Percentiles rank a stretch among this genome's conserved stretches.
Conservation (phyloP, 2,888 invertebrate genomes). For the Cryptus armator region DNA sequence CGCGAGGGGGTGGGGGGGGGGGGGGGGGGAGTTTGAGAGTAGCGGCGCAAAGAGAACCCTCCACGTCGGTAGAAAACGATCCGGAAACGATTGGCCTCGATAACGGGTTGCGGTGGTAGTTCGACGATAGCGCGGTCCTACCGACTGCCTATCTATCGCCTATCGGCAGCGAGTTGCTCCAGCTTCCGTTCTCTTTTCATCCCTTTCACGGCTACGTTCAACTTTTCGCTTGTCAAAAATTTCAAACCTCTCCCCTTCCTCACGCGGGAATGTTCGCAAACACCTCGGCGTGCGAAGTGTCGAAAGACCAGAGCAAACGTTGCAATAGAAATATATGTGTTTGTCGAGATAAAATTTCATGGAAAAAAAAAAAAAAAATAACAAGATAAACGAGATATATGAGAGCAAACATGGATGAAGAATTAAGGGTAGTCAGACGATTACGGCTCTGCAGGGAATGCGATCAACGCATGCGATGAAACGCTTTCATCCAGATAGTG, state of each 20-base stretch:
- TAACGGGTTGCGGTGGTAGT: conserved; percentile 44
- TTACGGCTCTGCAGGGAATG: not conserved
- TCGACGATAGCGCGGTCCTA: conserved; percentile 8
- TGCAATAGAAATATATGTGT: not conserved
- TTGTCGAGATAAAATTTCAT: not conserved
- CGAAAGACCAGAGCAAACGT: not conserved
- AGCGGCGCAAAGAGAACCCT: conserved; percentile 38
- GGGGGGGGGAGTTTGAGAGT: not conserved
- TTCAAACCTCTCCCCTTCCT: not conserved
- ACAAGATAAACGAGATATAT: not conserved
- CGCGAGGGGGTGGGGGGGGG: not conserved
- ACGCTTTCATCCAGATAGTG: conserved; percentile 1
- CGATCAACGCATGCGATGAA: not conserved
- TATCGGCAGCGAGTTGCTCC: not conserved
- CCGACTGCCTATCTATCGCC: conserved; percentile 7
- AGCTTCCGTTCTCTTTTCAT: not conserved
- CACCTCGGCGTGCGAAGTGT: not conserved
- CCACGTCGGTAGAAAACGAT: conserved; percentile 61
- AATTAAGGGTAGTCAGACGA: not conserved
- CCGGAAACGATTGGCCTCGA: conserved; percentile 65
- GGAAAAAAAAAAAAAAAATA: not conserved
- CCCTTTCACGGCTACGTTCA: no score
- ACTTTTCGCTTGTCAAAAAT: not conserved
- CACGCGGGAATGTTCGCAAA: not conserved
- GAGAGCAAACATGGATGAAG: not conserved